A percentile compares a stretch with the other conserved stretches of the same genome.
These are phyloP conservation scores for Dermochelys coriacea DNA, from an alignment of 2,797 vertebrate species.

Conservation along the genomic window DNA sequence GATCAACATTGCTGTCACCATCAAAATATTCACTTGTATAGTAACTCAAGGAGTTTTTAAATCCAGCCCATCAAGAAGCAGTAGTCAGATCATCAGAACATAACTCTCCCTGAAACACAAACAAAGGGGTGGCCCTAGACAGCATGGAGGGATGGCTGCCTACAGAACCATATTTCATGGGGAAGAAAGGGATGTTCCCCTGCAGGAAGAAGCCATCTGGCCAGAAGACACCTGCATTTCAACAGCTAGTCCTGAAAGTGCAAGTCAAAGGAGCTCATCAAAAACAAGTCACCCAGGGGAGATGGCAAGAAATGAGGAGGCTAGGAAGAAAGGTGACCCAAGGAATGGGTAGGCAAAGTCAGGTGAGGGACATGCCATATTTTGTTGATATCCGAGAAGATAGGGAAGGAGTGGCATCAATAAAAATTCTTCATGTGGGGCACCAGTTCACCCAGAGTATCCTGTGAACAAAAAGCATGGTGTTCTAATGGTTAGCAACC, in stretches of 20 bases:
- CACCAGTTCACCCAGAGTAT: neutral
- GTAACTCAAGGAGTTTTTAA: neutral
- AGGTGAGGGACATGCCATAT: neutral
- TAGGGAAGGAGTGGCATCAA: neutral
- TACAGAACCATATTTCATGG: neutral
- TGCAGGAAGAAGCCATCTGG: neutral
- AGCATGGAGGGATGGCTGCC: neutral
- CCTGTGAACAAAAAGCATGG: neutral
- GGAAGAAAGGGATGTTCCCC: neutral
- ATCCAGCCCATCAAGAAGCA: neutral
- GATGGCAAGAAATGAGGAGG: neutral
- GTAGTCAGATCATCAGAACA: neutral
- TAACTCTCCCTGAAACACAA: neutral
- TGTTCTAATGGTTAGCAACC: neutral
- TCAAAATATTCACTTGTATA: neutral
- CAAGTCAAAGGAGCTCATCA: neutral
- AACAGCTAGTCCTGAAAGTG: neutral
- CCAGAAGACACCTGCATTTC: neutral
- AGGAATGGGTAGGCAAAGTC: neutral
- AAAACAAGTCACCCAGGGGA: neutral
- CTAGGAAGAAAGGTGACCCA: neutral
- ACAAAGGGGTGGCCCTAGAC: neutral
- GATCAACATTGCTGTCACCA: conserved; percentile 16
- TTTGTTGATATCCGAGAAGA: neutral
- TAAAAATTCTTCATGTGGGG: neutral